Evolutionary conservation across 2,113 vertebrate species (phyloP), one percentile per base, ranked within the genome.

Genomic region (Aptenodytes patagonicus): DNA sequence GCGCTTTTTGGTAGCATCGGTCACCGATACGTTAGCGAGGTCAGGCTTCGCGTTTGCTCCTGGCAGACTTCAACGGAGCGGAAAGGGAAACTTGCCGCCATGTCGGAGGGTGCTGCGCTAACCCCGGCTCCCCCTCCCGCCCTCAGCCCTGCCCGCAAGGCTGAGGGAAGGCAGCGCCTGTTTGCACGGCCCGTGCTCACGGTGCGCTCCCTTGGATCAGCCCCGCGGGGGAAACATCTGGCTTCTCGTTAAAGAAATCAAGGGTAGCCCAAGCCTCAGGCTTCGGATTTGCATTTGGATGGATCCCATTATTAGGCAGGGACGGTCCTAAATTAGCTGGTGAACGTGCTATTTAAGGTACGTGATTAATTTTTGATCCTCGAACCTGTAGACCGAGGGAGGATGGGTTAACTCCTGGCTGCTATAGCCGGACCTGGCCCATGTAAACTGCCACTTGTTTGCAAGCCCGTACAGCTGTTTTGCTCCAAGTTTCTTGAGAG

Each of bases 371-470:
- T 44, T 61, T 20, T 46, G 29, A 13, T 28, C 55, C 47, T 64
- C 42, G 12, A 8, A 44, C 9, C 10, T 9, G 46, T 5, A 38
- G 54, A 34, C 11, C 7, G 3, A 22, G 31, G 64, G 49, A 1
- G 0, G 18, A 0, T 16, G 15, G 42, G 42, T 2, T 2, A 17
- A 61, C 11, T n/a, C 17, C 29, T 1, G 1, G 52, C 10, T 15
- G 31, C 15, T 2, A 4, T 2, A 5, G 34, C 32, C 2, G 5
- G 66, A 6, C 4, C 40, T 17, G 51, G 57, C 19, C 42, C 20
- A 0, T 2, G n/a, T 7, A 29, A 57, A 6, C 64, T 32, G 49
- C 34, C 36, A 0, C 28, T 44, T 52, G 20, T 9, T 55, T 22
- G 10, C 5, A 2, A 36, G 42, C 28, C 32, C 1, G 28, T 18